Conservation (phyloP, 2,888 invertebrate species). For the Brenthis ino region DNA sequence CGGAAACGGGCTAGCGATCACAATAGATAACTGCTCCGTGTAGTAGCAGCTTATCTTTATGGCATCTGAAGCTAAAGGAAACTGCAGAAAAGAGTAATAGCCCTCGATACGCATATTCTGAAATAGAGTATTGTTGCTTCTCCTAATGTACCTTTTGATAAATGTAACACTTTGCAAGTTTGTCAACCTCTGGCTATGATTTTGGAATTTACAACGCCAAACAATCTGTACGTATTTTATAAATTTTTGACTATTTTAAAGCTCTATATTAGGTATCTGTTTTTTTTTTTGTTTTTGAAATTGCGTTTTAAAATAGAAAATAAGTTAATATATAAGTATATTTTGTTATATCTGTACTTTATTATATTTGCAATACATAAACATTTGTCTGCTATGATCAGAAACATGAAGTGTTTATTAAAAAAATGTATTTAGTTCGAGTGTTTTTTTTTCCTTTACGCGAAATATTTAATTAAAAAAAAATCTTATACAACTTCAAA, state of each 20-base stretch:
- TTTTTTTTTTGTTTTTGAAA: no score
- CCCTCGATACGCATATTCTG: conserved; percentile 70
- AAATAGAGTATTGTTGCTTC: conserved; percentile 65
- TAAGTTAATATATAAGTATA: no score
- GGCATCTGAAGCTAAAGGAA: conserved; percentile 74
- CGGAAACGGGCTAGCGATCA: conserved; percentile 67
- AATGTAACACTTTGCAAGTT: conserved; percentile 54
- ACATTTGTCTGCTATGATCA: no score
- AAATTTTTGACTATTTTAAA: neutral
- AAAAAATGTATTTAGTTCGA: no score
- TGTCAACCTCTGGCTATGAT: conserved; percentile 47
- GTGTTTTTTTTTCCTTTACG: no score
- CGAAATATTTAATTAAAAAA: no score
- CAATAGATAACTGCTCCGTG: conserved; percentile 59
- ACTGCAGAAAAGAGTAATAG: conserved; percentile 71
- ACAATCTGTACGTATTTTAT: neutral
- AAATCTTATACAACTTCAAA: no score
- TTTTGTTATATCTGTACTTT: no score
- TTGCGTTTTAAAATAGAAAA: no score
- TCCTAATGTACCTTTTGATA: conserved; percentile 65
- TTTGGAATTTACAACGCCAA: conserved; percentile 16
- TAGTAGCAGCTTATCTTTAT: conserved; percentile 67
- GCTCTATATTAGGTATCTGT: no score
- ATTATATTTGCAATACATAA: no score
- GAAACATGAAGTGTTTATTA: no score